phyloP scores from a whole-genome alignment of 2,113 vertebrate genomes.

The Laticauda laticaudata region DNA sequence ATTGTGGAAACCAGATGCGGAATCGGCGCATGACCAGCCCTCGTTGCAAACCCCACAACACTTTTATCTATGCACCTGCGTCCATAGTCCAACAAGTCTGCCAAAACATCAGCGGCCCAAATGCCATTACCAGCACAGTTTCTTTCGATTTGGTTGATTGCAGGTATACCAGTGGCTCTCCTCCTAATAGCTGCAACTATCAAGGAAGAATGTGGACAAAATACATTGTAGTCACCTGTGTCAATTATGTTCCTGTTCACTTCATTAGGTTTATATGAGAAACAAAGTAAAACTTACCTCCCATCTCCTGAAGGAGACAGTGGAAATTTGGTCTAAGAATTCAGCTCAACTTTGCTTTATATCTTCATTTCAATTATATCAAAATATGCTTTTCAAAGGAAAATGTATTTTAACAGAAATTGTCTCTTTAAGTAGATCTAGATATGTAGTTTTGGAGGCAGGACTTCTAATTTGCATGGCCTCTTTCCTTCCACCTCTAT shows the following conservation, averaged over 20 bases:
- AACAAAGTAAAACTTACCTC: no score
- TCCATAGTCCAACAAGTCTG: not conserved
- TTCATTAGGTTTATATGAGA: no score
- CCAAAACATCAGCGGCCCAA: not conserved
- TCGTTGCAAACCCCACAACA: not conserved
- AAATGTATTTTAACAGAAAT: not conserved
- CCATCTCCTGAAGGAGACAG: not conserved
- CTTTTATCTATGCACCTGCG: not conserved
- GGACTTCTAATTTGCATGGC: not conserved
- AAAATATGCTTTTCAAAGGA: not conserved
- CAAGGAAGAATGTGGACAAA: not conserved
- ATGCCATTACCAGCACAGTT: not conserved
- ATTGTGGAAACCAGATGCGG: not conserved
- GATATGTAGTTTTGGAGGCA: not conserved
- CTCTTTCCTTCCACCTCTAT: not conserved
- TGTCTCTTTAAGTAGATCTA: not conserved
- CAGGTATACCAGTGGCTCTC: not conserved
- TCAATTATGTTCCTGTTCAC: not conserved
- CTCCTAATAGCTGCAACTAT: not conserved
- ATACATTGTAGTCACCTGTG: not conserved
- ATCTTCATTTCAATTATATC: not conserved
- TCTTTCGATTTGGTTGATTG: not conserved
- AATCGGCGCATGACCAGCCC: not conserved
- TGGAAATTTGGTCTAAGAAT: not conserved
- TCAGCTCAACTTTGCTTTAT: not conserved